Percentiles rank a stretch among this genome's conserved stretches.
phyloP scores from a whole-genome alignment of 2,113 vertebrate species.

The Aptenodytes forsteri region DNA sequence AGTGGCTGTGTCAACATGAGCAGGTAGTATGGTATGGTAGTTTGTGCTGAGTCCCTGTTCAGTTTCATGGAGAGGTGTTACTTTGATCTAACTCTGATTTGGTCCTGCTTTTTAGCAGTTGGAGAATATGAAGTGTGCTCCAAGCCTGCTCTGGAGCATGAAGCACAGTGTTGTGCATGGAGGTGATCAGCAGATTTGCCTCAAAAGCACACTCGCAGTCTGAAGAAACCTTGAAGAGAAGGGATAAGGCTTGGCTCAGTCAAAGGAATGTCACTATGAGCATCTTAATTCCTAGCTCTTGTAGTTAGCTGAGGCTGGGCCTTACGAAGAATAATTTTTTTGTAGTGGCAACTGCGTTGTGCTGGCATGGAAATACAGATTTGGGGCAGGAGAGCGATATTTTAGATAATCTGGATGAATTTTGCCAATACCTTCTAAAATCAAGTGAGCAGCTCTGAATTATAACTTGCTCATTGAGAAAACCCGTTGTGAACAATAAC shows the following conservation, averaged over 20 bases:
- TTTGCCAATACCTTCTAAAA: background rate
- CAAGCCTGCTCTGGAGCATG: background rate
- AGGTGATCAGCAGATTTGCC: background rate
- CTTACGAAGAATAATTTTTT: background rate
- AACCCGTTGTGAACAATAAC: background rate
- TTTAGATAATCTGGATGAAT: background rate
- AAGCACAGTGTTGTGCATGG: background rate
- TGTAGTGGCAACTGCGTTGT: background rate
- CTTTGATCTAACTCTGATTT: background rate
- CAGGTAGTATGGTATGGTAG: background rate
- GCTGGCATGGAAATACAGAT: background rate
- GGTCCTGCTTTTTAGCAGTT: background rate
- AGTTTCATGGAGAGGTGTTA: background rate
- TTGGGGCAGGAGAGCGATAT: background rate
- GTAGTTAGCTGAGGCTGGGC: background rate
- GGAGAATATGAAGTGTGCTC: background rate
- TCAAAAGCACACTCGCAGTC: background rate
- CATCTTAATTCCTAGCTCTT: background rate
- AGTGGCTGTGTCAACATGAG: background rate
- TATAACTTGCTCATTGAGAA: background rate
- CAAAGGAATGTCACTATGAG: background rate
- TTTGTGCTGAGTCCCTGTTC: background rate
- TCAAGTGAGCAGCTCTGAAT: background rate
- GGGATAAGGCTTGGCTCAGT: background rate
- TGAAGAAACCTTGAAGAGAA: background rate